Base-by-base conservation (phyloP, 2,797 vertebrate species). In the Nannoperca obscura region DNA sequence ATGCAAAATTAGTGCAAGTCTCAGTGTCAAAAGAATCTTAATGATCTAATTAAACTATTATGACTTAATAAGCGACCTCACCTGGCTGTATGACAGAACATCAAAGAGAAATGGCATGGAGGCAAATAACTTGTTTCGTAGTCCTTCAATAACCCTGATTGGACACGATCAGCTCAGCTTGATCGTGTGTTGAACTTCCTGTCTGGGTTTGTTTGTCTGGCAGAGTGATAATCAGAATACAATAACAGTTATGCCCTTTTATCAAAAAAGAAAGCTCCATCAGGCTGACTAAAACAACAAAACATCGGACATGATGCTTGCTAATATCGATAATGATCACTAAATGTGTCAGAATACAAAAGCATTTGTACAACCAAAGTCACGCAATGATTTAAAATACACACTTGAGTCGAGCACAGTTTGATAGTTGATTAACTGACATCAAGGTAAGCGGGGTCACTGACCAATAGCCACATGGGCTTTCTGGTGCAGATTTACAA, bases 261-360 rank as follows among this genome's bases (percentile, higher is more conserved):
- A 82, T 81, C 67, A n/a, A 78, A 68, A 92, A 86, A 72, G 46
- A 89, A 84, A 87, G 68, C 71, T 65, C 60, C 80, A 89, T 88
- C 75, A 83, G 55, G 71, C 58, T 84, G 77, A 84, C 90, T 86
- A 61, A 84, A 83, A 67, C 57, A 22, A 55, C 72, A 65, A 67
- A 75, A 58, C 49, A 54, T 32, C 54, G 47, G 40, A 79, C 78
- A 63, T 38, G 36, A 59, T 54, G 62, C 74, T 68, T 76, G 34
- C 55, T 53, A 75, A 83, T 63, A 72, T 75, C 38, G 67, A 55
- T 74, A 72, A 71, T 54, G 47, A 61, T 40, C 22, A 30, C 40
- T 40, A 14, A 58, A 63, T 24, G 44, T 32, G 12, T 42, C 42
- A 36, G 2, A 55, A 54, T 19, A 40, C 40, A 68, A 71, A 60